These are phyloP conservation scores for Encarsia formosa DNA, from an alignment of 2,888 invertebrate genomes.

Conservation along the genomic window DNA sequence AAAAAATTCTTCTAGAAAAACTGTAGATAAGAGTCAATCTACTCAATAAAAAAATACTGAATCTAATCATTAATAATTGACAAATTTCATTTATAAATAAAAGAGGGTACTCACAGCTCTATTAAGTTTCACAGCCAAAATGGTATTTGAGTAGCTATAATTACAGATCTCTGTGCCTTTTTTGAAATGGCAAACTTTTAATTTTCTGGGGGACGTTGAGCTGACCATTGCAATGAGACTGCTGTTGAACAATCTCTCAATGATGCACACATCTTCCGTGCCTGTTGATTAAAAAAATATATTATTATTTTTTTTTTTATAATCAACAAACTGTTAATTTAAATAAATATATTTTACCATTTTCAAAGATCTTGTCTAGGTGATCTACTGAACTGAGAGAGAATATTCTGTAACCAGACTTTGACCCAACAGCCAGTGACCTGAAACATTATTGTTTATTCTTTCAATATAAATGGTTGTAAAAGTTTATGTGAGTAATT, in stretches of 20 bases:
- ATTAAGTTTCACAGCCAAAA: slow-evolving; percentile 92
- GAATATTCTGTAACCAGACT: slow-evolving; percentile 85
- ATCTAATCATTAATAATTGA: too few relatives aligned
- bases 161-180: slow-evolving; percentile 98
- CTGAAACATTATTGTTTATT: too few relatives aligned
- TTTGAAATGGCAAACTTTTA: slow-evolving; percentile 96
- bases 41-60: too few relatives aligned
- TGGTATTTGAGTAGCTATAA: slow-evolving; percentile 92
- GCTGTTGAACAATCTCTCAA: slow-evolving; percentile 95
- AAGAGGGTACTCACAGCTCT: slow-evolving; percentile 66
- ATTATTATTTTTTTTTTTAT: neutral
- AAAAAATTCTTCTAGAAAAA: too few relatives aligned
- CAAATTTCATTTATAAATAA: too few relatives aligned
- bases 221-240: slow-evolving; percentile 95
- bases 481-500: too few relatives aligned
- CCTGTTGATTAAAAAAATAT: slow-evolving; percentile 43
- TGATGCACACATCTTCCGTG: slow-evolving; percentile 81
- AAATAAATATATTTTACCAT: slow-evolving; percentile 54
- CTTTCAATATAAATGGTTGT: too few relatives aligned
- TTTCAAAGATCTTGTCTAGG: slow-evolving; percentile 85
- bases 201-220: slow-evolving; percentile 80
- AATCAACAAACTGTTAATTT: neutral
- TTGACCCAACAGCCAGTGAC: slow-evolving; percentile 89
- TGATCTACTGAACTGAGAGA: slow-evolving; percentile 78
- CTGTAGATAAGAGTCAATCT: too few relatives aligned